Evolutionary conservation across 2,888 invertebrate genomes (phyloP).

Genomic region (Himalopsyche anomala): DNA sequence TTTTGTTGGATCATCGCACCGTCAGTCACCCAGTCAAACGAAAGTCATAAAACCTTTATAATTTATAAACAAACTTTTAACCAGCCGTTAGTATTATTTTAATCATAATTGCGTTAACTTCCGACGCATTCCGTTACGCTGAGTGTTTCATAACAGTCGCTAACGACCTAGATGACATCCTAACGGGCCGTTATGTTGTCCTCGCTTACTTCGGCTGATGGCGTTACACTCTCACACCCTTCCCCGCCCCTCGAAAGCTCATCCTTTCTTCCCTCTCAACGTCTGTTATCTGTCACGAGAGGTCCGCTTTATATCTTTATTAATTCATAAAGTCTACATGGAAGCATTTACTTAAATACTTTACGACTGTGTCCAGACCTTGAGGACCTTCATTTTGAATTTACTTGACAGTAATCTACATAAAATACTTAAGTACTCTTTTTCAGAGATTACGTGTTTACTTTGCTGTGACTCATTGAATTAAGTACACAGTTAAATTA

Average conservation of each 20-base stretch:
- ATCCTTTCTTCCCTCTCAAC: constrained; percentile 37
- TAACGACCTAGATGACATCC: constrained; percentile 58
- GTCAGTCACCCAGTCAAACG: too few relatives aligned
- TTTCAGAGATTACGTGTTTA: not conserved
- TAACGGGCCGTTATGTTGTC: constrained; percentile 58
- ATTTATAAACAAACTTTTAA: constrained; percentile 26
- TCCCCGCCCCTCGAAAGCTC: constrained; percentile 26
- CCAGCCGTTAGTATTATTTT: constrained; percentile 3
- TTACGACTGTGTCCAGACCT: constrained; percentile 1
- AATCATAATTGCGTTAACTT: constrained; percentile 52
- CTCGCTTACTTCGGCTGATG: constrained; percentile 51
- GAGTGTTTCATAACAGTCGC: constrained; percentile 55
- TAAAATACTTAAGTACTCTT: not conserved
- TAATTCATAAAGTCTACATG: constrained; percentile 24
- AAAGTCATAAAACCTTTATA: too few relatives aligned
- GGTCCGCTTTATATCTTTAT: constrained; percentile 44
- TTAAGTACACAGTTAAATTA: not conserved
- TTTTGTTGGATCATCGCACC: too few relatives aligned
- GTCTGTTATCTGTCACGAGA: constrained; percentile 53
- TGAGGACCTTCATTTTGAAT: not conserved
- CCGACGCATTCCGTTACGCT: constrained; percentile 55
- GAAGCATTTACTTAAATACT: constrained; percentile 27
- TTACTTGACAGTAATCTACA: not conserved
- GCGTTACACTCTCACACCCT: constrained; percentile 37
- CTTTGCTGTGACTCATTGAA: not conserved